These are phyloP conservation scores for Drosophila willistoni DNA, from an alignment of 1,140 invertebrate species.

Conservation along the genomic window DNA sequence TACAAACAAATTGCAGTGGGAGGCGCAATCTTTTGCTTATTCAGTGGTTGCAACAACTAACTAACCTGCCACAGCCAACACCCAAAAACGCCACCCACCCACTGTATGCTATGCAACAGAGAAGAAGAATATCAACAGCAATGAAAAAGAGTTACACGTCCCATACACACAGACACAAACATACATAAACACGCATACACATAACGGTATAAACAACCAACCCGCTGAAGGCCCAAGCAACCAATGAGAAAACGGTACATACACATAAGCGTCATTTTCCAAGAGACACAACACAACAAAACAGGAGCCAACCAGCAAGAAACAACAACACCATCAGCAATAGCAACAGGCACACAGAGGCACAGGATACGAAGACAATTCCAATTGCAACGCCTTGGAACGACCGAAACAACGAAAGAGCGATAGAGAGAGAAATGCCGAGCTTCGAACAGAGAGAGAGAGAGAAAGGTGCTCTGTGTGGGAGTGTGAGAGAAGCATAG, in stretches of 20 bases:
- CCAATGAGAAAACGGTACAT: conserved; percentile 65
- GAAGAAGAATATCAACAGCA: conserved; percentile 16
- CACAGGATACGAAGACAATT: conserved; percentile 63
- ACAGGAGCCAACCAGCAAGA: conserved; percentile 79
- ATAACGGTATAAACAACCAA: conserved; percentile 68
- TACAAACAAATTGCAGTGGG: conserved; percentile 61
- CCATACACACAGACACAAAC: conserved; percentile 15
- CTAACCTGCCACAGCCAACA: conserved; percentile 66
- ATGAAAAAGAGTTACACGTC: conserved; percentile 40
- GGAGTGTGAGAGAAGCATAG: conserved; percentile 22
- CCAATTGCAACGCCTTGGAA: conserved; percentile 77
- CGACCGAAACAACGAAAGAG: conserved; percentile 43
- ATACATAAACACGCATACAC: conserved; percentile 34
- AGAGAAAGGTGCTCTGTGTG: conserved; percentile 17
- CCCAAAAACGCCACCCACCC: conserved; percentile 18
- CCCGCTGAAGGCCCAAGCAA: conserved; percentile 60
- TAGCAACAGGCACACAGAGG: conserved; percentile 39
- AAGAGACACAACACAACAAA: conserved; percentile 80
- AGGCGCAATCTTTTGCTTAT: conserved; percentile 59
- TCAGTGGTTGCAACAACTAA: conserved; percentile 69
- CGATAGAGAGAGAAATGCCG: conserved; percentile 20
- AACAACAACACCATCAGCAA: conserved; percentile 58
- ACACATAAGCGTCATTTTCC: conserved; percentile 73
- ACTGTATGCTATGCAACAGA: conserved; percentile 25
- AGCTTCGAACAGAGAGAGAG: conserved; percentile 17